A percentile compares a stretch with the other conserved stretches of the same genome.
These are phyloP conservation scores for Ephialtes manifestator DNA, from an alignment of 2,888 invertebrate species.

Conservation along the genomic window DNA sequence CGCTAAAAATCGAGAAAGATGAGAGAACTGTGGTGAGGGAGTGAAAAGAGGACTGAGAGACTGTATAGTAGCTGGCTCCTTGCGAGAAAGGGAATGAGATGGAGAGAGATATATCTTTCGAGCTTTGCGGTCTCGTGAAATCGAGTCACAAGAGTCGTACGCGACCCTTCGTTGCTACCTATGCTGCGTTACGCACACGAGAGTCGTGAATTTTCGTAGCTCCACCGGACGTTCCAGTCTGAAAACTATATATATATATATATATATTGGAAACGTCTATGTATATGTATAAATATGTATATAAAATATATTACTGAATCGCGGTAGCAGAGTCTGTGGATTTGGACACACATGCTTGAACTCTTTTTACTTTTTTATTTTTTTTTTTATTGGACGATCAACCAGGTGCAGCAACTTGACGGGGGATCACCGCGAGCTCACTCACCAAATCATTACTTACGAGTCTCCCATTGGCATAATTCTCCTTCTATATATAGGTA, in stretches of 20 bases:
- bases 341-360: neutral
- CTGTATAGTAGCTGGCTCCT: conserved; percentile 38
- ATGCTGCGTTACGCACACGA: conserved; percentile 69
- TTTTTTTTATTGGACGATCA: conserved; percentile 27
- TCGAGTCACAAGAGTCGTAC: conserved; percentile 81
- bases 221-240: conserved; percentile 20
- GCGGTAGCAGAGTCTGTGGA: neutral
- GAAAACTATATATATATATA: conserved; percentile 49
- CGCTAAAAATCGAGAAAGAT: conserved; percentile 43
- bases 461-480: conserved; percentile 29
- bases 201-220: conserved; percentile 50
- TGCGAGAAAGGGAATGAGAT: conserved; percentile 73
- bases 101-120: conserved; percentile 81
- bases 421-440: neutral
- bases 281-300: neutral
- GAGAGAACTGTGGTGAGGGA: conserved; percentile 64
- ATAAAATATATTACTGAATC: neutral
- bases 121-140: conserved; percentile 81
- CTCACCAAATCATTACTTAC: conserved; percentile 37
- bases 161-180: conserved; percentile 76
- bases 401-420: conserved; percentile 29
- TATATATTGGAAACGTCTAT: conserved; percentile 3
- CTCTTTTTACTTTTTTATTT: neutral
- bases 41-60: conserved; percentile 69
- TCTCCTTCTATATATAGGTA: neutral